Conservation (phyloP, 2,888 invertebrate genomes). For the Brachypalpus laphriformis region DNA sequence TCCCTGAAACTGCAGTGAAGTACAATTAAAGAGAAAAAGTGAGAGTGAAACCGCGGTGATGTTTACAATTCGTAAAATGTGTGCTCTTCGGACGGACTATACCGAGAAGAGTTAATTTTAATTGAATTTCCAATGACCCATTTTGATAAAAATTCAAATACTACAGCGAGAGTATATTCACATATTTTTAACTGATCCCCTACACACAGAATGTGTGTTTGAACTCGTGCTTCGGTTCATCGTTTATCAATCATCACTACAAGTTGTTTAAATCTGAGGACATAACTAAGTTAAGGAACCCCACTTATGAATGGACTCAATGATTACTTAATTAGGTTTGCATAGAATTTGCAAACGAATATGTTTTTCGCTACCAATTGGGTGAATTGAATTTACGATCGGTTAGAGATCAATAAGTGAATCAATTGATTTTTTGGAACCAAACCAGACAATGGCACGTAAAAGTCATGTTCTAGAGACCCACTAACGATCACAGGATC, state of each 20-base stretch:
- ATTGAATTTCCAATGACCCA: slow-evolving; percentile 62
- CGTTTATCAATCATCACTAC: slow-evolving; percentile 25
- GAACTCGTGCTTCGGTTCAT: slow-evolving; percentile 25
- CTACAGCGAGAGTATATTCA: neutral
- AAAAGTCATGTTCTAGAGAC: neutral
- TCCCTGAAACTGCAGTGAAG: neutral
- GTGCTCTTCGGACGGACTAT: neutral
- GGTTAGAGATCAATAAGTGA: slow-evolving; percentile 37
- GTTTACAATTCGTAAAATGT: neutral
- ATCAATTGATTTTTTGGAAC: slow-evolving; percentile 7
- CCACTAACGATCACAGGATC: neutral
- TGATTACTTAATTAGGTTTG: slow-evolving; percentile 42
- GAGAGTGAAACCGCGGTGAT: slow-evolving; percentile 25
- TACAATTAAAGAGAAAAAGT: slow-evolving; percentile 1
- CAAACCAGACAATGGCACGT: neutral
- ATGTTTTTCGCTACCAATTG: slow-evolving; percentile 36
- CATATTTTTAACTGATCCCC: no score
- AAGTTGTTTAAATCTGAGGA: slow-evolving; percentile 6
- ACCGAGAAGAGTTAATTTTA: neutral
- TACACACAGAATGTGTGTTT: no score
- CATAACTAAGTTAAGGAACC: slow-evolving; percentile 32
- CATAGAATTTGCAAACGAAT: slow-evolving; percentile 30
- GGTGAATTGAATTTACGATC: slow-evolving; percentile 20
- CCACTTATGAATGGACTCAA: slow-evolving; percentile 30
- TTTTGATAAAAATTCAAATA: slow-evolving; percentile 26